Evolutionary conservation across 2,797 vertebrate species (phyloP), one percentile per base, ranked within the genome.

Genomic region (Ataeniobius toweri): DNA sequence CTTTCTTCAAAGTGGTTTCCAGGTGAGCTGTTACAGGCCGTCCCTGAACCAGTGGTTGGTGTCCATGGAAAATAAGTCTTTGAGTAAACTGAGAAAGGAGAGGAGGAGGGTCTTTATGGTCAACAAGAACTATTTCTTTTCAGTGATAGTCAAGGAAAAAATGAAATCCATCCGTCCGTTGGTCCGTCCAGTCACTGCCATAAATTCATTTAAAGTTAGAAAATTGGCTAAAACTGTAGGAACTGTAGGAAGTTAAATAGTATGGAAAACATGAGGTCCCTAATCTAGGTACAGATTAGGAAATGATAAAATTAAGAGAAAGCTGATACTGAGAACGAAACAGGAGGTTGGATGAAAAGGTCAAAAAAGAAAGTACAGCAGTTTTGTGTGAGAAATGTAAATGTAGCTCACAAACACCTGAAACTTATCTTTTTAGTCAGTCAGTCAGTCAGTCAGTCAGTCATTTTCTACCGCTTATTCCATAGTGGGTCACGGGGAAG

Each of bases 1-100:
- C 41, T 79, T 85, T 85, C 76, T 71, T 77, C 77, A 81, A 86
- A 89, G 87, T 86, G 83, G 71, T 79, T 80, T 83, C 80, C 77
- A 76, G 65, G 10, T 87, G 80, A 85, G 71, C 74, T 50, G 53
- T 63, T 70, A 63, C 14, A 75, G 75, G 58, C 68, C 84, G 76
- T 86, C 80, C 73, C 76, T 76, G 73, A 80, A 83, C 77, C 82
- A 81, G 82, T 80, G 76, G 77, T 84, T 82, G 58, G 77, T 67
- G 81, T 74, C 71, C 28, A 26, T 39, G 55, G 76, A 79, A 78
- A 44, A 83, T 68, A 61, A 67, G 20, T 68, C 70, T 69, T 67
- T 2, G n/a, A 65, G 68, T 55, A 83, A 84, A 76, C 68, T 58
- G 78, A 87, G 74, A 74, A 80, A 61, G 48, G 22, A 78, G 24